These are phyloP conservation scores for Callionymus lyra DNA, from an alignment of 2,113 vertebrate genomes.

Conservation along the genomic window DNA sequence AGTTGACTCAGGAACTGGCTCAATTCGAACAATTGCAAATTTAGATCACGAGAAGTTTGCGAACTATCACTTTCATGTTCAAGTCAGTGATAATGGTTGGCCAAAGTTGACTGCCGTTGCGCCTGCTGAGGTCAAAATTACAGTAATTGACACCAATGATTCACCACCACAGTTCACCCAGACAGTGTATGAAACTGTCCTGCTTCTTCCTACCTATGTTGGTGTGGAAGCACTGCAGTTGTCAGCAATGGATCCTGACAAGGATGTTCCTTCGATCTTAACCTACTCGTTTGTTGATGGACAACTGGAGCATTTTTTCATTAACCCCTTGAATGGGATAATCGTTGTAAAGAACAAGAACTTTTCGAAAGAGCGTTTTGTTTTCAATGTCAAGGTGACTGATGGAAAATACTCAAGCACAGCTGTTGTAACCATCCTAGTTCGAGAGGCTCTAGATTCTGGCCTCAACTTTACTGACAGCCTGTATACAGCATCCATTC, in stretches of 20 bases:
- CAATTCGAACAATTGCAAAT: conserved; percentile 85
- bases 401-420: conserved; percentile 91
- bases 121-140: conserved; percentile 84
- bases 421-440: conserved; percentile 76
- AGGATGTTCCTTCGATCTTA: conserved; percentile 76
- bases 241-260: conserved; percentile 84
- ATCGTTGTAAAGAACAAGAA: conserved; percentile 82
- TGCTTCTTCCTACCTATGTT: conserved; percentile 85
- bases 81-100: conserved; percentile 85
- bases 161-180: conserved; percentile 86
- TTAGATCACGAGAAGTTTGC: conserved; percentile 86
- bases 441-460: conserved; percentile 86
- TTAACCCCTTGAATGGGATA: conserved; percentile 77
- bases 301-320: conserved; percentile 76
- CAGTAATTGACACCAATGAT: conserved; percentile 90
- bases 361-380: conserved; percentile 85
- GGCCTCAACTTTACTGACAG: conserved; percentile 84
- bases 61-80: conserved; percentile 86
- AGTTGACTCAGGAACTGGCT: conserved; percentile 89
- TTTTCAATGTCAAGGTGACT: conserved; percentile 81
- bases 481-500: conserved; percentile 81
- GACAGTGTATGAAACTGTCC: conserved; percentile 78
- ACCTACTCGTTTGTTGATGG: conserved; percentile 82
- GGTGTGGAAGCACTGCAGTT: conserved; percentile 88
- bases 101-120: conserved; percentile 86